Evolutionary conservation across 2,888 invertebrate species (phyloP).

Genomic region (Chrysodeixis includens): DNA sequence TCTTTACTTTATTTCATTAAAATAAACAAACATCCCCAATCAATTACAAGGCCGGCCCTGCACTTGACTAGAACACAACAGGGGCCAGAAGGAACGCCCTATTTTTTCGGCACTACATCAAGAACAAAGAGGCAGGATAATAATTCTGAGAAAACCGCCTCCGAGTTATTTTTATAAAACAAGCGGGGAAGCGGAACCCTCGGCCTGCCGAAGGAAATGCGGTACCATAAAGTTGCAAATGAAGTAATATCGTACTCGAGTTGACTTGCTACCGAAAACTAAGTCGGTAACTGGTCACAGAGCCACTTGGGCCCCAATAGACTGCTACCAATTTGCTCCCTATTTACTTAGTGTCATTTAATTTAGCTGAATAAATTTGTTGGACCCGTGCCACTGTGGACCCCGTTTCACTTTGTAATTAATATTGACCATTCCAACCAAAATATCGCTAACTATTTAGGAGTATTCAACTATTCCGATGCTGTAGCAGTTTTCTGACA

Average conservation of each 20-base stretch:
- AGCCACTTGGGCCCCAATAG: constrained; percentile 65
- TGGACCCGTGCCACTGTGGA: constrained; percentile 47
- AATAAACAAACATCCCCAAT: constrained; percentile 62
- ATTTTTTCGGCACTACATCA: constrained; percentile 65
- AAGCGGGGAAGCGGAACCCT: constrained; percentile 63
- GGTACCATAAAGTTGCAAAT: constrained; percentile 85
- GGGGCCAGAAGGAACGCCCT: constrained; percentile 64
- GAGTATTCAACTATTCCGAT: constrained; percentile 48
- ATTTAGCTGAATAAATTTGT: constrained; percentile 80
- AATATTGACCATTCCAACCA: constrained; percentile 75
- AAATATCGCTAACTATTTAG: constrained; percentile 59
- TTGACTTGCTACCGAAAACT: constrained; percentile 79
- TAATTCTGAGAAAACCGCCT: constrained; percentile 79
- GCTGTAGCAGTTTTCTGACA: constrained; percentile 48
- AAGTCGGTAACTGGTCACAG: constrained; percentile 61
- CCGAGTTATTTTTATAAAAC: constrained; percentile 77
- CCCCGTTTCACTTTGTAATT: constrained; percentile 71
- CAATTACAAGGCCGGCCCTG: constrained; percentile 65
- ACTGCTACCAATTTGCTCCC: constrained; percentile 71
- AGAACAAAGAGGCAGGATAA: constrained; percentile 73
- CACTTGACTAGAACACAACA: constrained; percentile 68
- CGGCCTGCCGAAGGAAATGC: constrained; percentile 74
- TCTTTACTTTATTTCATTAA: constrained; percentile 38
- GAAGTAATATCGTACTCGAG: constrained; percentile 80
- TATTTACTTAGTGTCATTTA: constrained; percentile 83